Conservation (phyloP, 2,888 invertebrate species). For the Apamea monoglypha region DNA sequence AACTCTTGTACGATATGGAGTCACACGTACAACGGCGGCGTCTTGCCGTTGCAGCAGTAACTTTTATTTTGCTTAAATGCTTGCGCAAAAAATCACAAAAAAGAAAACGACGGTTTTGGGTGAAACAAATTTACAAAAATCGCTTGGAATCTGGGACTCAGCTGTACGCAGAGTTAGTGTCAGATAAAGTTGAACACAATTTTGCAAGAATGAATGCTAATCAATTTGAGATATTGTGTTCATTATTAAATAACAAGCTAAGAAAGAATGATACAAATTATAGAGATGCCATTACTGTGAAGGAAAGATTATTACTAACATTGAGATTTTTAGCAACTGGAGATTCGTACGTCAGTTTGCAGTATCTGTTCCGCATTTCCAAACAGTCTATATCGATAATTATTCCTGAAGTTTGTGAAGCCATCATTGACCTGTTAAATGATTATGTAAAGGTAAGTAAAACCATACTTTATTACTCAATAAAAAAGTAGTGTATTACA, state of each 20-base stretch:
- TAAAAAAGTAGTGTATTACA: slow-evolving; percentile 54
- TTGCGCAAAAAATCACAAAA: slow-evolving; percentile 54
- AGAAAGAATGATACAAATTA: slow-evolving; percentile 60
- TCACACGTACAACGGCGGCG: slow-evolving; percentile 62
- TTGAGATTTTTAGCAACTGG: slow-evolving; percentile 62
- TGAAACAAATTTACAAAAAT: slow-evolving; percentile 46
- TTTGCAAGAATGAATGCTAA: slow-evolving; percentile 62
- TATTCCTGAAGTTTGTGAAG: slow-evolving; percentile 62
- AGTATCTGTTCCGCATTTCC: no score
- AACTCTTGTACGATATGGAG: slow-evolving; percentile 57
- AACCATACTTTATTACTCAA: slow-evolving; percentile 51
- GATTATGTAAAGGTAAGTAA: slow-evolving; percentile 63
- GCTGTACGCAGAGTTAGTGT: slow-evolving; percentile 48
- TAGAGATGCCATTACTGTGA: slow-evolving; percentile 60
- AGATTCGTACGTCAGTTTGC: slow-evolving; percentile 58
- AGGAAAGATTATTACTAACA: slow-evolving; percentile 60
- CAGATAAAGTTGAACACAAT: slow-evolving; percentile 56
- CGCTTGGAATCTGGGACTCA: slow-evolving; percentile 45
- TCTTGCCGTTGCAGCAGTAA: slow-evolving; percentile 61
- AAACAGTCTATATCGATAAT: slow-evolving; percentile 60
- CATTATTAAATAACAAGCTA: slow-evolving; percentile 55
- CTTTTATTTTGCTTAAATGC: slow-evolving; percentile 56
- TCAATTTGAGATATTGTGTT: slow-evolving; percentile 63
- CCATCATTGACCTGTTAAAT: slow-evolving; percentile 57
- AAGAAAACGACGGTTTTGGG: slow-evolving; percentile 23